Evolutionary conservation across 2,888 invertebrate species (phyloP).

Genomic region (Patella pellucida): DNA sequence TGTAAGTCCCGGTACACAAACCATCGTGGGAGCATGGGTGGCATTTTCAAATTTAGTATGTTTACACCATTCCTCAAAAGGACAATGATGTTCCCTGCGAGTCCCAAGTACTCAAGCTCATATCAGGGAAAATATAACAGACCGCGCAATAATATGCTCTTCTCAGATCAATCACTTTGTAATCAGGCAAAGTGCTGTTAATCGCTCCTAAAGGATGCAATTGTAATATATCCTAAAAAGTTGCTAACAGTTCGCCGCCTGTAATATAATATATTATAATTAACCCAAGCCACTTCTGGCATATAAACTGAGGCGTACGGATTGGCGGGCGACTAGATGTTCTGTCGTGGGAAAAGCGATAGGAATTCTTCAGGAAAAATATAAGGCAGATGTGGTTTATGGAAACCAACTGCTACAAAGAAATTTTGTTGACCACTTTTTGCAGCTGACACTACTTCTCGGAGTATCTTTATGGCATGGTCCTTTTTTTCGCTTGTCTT

Average conservation of each 20-base stretch:
- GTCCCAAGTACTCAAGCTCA: conserved; percentile 24
- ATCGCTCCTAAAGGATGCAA: conserved; percentile 43
- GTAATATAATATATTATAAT: neutral
- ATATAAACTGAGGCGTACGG: conserved; percentile 12
- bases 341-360: conserved; percentile 25
- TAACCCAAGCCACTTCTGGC: conserved; percentile 16
- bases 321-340: conserved; percentile 20
- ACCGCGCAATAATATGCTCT: conserved; percentile 46
- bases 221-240: conserved; percentile 30
- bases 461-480: conserved; percentile 31
- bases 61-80: no score
- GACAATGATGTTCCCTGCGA: no score
- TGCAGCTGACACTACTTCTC: conserved; percentile 24
- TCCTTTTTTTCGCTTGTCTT: conserved; percentile 34
- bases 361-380: conserved; percentile 36
- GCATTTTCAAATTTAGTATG: conserved; percentile 52
- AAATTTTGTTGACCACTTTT: conserved; percentile 29
- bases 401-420: conserved; percentile 46
- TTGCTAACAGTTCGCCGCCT: neutral
- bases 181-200: conserved; percentile 46
- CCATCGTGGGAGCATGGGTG: conserved; percentile 52
- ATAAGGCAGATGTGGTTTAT: conserved; percentile 44
- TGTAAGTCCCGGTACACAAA: conserved; percentile 40
- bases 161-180: conserved; percentile 36
- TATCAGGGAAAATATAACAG: conserved; percentile 39